Evolutionary conservation across 1,140 invertebrate genomes (phyloP).

Genomic region (Polypedilum pembai): DNA sequence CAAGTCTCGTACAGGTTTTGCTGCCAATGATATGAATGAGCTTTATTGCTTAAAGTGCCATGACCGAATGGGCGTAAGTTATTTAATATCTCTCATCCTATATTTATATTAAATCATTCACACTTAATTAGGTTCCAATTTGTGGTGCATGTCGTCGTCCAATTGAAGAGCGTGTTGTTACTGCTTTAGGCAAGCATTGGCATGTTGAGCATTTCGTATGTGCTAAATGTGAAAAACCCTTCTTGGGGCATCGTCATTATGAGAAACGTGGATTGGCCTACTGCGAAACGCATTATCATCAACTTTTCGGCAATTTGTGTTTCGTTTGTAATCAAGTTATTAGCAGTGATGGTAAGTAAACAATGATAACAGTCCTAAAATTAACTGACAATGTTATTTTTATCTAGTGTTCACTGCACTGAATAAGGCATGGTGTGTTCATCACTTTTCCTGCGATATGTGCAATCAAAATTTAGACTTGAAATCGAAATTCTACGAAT

Average conservation of each 20-base stretch:
- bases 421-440: conserved; percentile 99
- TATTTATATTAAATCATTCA: neutral
- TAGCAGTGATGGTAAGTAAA: conserved; percentile 80
- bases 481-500: conserved; percentile 99
- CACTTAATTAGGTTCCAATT: conserved; percentile 59
- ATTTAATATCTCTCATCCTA: neutral
- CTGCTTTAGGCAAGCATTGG: conserved; percentile 98
- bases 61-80: conserved; percentile 88
- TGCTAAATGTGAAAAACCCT: conserved; percentile 99
- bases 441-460: conserved; percentile 97
- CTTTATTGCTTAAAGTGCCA: conserved; percentile 96
- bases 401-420: conserved; percentile 91
- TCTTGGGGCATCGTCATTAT: conserved; percentile 97
- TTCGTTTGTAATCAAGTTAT: conserved; percentile 99
- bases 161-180: conserved; percentile 94
- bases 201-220: conserved; percentile 99
- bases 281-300: conserved; percentile 98
- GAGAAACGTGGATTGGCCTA: conserved; percentile 98
- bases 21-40: conserved; percentile 91
- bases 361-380: neutral
- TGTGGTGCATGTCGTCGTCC: conserved; percentile 95
- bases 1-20: conserved; percentile 78
- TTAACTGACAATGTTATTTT: conserved; percentile 31
- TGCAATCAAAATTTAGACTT: conserved; percentile 97
- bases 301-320: conserved; percentile 97